Evolutionary conservation across 1,140 invertebrate species (phyloP), one percentile per base, ranked within the genome.

Genomic region (Popillia japonica): DNA sequence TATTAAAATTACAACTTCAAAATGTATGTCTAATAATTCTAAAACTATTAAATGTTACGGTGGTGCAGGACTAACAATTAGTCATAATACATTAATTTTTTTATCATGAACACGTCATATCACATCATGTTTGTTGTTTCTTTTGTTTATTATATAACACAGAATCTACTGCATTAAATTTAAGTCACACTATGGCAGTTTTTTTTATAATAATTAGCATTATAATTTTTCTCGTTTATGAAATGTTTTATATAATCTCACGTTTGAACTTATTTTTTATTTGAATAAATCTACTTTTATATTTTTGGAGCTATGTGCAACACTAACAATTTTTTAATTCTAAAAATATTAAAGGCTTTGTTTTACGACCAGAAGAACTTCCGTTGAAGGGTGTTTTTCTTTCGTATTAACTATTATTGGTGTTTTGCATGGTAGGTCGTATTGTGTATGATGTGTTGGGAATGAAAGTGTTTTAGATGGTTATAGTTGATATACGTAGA

Each of bases 271-370:
- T 55, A 55, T 55, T 34, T 68, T 68, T 22, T 27, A 23, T 68
- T 68, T 68, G 4, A 68, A 68, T 68, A 68, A 68, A 68, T 68
- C 61, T 68, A 68, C 61, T 68, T 68, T 68, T 68, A 68, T 68
- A 68, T 34, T 68, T 55, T 68, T 68, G 40, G 74, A 48, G 41
- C 48, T 75, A 55, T 75, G 34, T 41, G 41, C 74, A 22, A 75
- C 41, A 74, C n/a, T 74, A 42, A 72, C 64, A 78, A 34, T 44
- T 78, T 42, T 78, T 78, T 78, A 44, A 75, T 79, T 74, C 78
- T 75, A 79, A 79, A 75, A 27, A 68, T 68, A 68, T 10, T 34
- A 6, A 68, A 68, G 61, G 61, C 61, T 68, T 68, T 68, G 17
- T 68, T 68, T 68, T 14, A 68, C 61, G 14, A 6, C 61, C 61